These are phyloP conservation scores for Lithophane socia DNA, from an alignment of 2,888 invertebrate species.

Conservation along the genomic window DNA sequence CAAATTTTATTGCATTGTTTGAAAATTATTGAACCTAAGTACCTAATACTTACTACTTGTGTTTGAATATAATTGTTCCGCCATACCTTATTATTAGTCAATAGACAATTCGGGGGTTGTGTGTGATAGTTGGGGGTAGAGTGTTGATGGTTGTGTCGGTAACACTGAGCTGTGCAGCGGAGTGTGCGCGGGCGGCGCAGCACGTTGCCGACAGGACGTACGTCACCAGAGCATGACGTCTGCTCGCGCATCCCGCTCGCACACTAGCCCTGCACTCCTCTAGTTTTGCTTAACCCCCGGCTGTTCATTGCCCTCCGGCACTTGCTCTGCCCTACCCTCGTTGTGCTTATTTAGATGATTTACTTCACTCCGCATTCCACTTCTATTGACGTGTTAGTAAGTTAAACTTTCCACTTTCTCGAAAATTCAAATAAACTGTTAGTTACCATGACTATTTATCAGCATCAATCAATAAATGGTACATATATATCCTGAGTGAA, in stretches of 20 bases:
- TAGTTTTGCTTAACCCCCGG: constrained; percentile 72
- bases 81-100: constrained; percentile 20
- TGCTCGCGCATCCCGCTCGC: constrained; percentile 73
- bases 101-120: constrained; percentile 11
- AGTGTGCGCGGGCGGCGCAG: constrained; percentile 56
- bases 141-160: constrained; percentile 19
- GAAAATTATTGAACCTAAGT: constrained; percentile 15
- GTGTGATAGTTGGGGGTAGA: constrained; percentile 24
- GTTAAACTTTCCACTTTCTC: constrained; percentile 23
- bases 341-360: constrained; percentile 73
- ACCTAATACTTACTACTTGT: neutral
- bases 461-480: neutral
- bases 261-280: constrained; percentile 70
- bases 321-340: constrained; percentile 75
- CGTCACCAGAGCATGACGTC: constrained; percentile 86
- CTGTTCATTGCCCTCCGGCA: constrained; percentile 79
- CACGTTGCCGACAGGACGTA: constrained; percentile 79
- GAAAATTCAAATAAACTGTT: constrained; percentile 14
- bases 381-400: constrained; percentile 16
- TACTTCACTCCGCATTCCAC: constrained; percentile 58
- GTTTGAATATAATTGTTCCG: constrained; percentile 1
- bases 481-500: neutral
- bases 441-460: neutral
- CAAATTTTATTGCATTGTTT: constrained; percentile 40
- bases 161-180: constrained; percentile 69